Conservation (phyloP, 2,888 invertebrate genomes). For the Lamellibrachia satsuma region DNA sequence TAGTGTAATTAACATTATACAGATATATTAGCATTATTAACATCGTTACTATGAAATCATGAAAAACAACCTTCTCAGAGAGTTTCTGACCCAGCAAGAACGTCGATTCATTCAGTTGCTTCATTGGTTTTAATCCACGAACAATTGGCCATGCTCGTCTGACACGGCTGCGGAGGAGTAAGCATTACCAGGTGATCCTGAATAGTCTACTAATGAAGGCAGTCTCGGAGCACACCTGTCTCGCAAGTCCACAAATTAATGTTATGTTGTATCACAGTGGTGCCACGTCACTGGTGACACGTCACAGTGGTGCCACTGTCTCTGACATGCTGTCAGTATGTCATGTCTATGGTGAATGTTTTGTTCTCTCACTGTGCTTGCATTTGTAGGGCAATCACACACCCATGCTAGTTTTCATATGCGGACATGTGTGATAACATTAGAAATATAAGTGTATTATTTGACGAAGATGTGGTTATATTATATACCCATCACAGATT, state of each 20-base stretch:
- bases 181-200: neutral
- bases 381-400: neutral
- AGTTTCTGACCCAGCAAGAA: neutral
- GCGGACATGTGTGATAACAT: neutral
- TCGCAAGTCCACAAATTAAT: neutral
- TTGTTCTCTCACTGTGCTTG: neutral
- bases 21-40: neutral
- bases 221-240: neutral
- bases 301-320: neutral
- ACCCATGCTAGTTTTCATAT: neutral
- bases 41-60: neutral
- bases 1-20: neutral
- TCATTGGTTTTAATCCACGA: neutral
- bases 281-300: neutral
- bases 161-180: neutral
- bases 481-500: no score
- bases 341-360: neutral
- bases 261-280: neutral
- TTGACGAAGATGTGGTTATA: no score
- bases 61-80: neutral
- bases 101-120: neutral
- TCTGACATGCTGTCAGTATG: neutral
- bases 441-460: neutral
- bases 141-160: neutral
- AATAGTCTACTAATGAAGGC: neutral